A percentile compares a stretch with the other conserved stretches of the same genome.
Evolutionary conservation across 1,140 invertebrate genomes (phyloP).

Genomic region (Sarcophaga peregrina): DNA sequence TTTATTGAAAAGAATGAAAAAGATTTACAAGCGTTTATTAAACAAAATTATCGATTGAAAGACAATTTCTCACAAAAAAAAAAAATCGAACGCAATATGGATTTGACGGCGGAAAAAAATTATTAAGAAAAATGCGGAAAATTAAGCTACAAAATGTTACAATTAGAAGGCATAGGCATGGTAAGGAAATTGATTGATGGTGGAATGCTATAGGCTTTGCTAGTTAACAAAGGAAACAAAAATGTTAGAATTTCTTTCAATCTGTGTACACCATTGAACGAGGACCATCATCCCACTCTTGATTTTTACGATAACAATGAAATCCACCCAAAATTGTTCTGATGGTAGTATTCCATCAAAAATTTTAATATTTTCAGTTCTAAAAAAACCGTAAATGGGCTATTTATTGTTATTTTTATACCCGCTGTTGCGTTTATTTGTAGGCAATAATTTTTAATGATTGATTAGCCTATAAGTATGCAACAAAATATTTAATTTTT

Average conservation of each 20-base stretch:
- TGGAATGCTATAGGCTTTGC: too few relatives aligned
- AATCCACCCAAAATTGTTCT: too few relatives aligned
- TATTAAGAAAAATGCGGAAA: neutral
- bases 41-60: neutral
- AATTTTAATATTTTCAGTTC: too few relatives aligned
- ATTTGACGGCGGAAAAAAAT: neutral
- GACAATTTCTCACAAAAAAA: neutral
- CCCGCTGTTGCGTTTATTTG: neutral
- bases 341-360: too few relatives aligned
- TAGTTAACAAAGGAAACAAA: too few relatives aligned
- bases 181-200: too few relatives aligned
- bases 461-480: constrained; percentile 4
- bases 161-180: neutral
- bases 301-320: too few relatives aligned
- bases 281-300: too few relatives aligned
- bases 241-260: too few relatives aligned
- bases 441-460: neutral
- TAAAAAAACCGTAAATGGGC: neutral
- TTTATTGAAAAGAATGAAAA: neutral
- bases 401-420: constrained; percentile 7
- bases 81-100: neutral
- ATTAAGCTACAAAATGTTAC: neutral
- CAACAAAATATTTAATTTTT: neutral
- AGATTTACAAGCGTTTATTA: neutral
- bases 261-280: too few relatives aligned